Evolutionary conservation across 2,113 vertebrate species (phyloP).

Genomic region (Hylia prasina): DNA sequence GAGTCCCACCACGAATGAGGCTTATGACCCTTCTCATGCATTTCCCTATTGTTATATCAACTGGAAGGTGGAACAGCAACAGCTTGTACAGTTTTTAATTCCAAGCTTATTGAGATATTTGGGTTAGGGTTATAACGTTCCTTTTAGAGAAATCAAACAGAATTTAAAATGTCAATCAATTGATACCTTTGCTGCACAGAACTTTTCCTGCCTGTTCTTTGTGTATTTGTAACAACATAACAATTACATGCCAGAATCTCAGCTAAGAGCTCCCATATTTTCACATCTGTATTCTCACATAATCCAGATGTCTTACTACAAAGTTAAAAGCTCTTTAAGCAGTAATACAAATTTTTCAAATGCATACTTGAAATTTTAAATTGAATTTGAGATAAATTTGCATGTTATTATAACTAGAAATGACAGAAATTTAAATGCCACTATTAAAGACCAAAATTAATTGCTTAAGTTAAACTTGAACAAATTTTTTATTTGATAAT

Average conservation of each 20-base stretch:
- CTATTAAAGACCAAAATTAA: background rate
- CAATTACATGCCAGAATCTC: background rate
- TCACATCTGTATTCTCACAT: background rate
- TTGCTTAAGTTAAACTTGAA: background rate
- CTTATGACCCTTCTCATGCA: background rate
- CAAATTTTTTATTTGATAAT: background rate
- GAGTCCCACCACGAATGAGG: background rate
- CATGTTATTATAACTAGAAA: background rate
- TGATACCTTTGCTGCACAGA: background rate
- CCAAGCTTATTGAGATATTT: background rate
- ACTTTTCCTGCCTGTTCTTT: background rate
- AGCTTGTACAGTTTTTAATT: background rate
- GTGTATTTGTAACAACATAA: background rate
- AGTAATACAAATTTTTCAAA: background rate
- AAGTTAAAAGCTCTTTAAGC: background rate
- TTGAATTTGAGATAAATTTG: background rate
- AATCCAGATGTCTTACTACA: background rate
- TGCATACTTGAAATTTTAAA: background rate
- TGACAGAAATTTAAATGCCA: background rate
- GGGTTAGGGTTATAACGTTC: background rate
- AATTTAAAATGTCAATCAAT: background rate
- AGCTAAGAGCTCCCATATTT: background rate
- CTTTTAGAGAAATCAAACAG: background rate
- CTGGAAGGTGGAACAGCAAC: background rate
- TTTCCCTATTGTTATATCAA: background rate